These are phyloP conservation scores for Orchestes rusci DNA, from an alignment of 2,888 invertebrate species.

Conservation along the genomic window DNA sequence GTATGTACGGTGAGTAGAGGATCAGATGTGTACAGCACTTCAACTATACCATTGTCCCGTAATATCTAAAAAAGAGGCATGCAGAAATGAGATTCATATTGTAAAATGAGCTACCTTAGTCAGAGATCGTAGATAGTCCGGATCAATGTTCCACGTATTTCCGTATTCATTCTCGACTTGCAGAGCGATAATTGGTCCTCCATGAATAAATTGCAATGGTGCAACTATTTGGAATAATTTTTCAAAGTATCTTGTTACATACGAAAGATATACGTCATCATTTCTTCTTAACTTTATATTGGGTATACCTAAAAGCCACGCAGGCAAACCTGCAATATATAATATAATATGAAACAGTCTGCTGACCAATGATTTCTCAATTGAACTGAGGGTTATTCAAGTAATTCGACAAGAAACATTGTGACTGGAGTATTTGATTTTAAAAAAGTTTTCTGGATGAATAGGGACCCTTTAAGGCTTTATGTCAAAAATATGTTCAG, in stretches of 20 bases:
- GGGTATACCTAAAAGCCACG: conserved; percentile 37
- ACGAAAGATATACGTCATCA: conserved; percentile 36
- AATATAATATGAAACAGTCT: neutral
- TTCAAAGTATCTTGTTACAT: conserved; percentile 47
- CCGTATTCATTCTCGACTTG: conserved; percentile 70
- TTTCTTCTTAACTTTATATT: conserved; percentile 42
- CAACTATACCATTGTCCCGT: conserved; percentile 36
- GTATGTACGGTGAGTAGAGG: conserved; percentile 29
- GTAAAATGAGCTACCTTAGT: conserved; percentile 28
- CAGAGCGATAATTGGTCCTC: conserved; percentile 80
- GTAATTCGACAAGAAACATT: no score
- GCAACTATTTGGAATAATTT: conserved; percentile 46
- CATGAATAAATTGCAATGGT: conserved; percentile 56
- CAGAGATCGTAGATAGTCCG: conserved; percentile 42
- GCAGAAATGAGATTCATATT: neutral
- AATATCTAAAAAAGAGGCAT: conserved; percentile 10
- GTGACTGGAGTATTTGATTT: no score
- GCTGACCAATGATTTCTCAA: no score
- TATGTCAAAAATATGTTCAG: no score
- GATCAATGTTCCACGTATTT: conserved; percentile 50
- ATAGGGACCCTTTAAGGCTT: no score
- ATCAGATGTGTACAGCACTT: conserved; percentile 49
- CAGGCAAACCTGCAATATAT: conserved; percentile 34
- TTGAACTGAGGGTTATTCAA: no score
- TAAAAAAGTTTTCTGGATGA: no score